phyloP scores from a whole-genome alignment of 2,888 invertebrate genomes.

The Mythimna impura region DNA sequence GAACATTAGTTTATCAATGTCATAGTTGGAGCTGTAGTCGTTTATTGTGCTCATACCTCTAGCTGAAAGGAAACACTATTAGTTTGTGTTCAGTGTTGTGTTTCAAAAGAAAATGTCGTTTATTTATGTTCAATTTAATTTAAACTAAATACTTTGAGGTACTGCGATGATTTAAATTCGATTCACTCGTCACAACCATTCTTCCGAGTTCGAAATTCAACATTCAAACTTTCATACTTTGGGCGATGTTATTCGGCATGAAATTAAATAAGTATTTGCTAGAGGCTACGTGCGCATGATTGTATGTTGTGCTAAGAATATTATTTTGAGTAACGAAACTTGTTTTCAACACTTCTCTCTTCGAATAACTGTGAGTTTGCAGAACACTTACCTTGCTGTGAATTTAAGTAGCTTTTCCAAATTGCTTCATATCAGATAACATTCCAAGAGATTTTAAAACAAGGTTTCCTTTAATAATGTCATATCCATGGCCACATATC shows the following conservation, averaged over 20 bases:
- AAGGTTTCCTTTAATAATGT: constrained; percentile 4
- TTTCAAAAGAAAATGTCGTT: constrained; percentile 13
- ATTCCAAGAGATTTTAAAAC: constrained; percentile 17
- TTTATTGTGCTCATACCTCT: constrained; percentile 64
- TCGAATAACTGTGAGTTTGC: neutral
- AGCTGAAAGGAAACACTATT: constrained; percentile 78
- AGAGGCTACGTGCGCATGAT: constrained; percentile 53
- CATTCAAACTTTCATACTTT: constrained; percentile 34
- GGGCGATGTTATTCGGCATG: constrained; percentile 29
- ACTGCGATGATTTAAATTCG: constrained; percentile 63
- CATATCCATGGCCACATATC: constrained; percentile 39
- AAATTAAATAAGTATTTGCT: constrained; percentile 27
- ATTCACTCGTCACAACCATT: constrained; percentile 2
- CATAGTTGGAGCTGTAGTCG: constrained; percentile 64
- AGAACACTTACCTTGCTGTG: constrained; percentile 34
- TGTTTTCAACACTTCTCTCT: constrained; percentile 2
- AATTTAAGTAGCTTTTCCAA: neutral
- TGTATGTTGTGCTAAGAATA: constrained; percentile 33
- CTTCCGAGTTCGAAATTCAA: neutral
- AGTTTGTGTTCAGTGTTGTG: constrained; percentile 63
- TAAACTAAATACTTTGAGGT: constrained; percentile 61
- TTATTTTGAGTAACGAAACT: neutral
- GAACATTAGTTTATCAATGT: constrained; percentile 83
- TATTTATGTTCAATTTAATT: constrained; percentile 22
- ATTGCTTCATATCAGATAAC: neutral